phyloP scores from a whole-genome alignment of 2,888 invertebrate genomes.

The Melieria omissa region DNA sequence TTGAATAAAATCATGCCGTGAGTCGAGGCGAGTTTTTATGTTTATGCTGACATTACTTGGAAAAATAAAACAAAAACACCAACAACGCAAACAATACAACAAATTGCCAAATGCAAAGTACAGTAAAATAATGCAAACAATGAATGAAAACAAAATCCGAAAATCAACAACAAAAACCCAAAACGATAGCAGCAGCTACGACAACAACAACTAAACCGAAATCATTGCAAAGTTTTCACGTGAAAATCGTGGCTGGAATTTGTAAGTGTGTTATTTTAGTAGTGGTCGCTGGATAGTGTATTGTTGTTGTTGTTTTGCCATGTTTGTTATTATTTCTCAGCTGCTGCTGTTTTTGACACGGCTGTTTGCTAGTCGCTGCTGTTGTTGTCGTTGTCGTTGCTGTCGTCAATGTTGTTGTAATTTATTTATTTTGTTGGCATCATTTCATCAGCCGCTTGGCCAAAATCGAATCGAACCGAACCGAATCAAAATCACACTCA shows the following conservation, averaged over 20 bases:
- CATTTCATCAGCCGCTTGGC: slow-evolving; percentile 22
- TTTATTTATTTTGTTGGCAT: slow-evolving; percentile 25
- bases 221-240: slow-evolving; percentile 26
- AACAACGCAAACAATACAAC: neutral
- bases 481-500: neutral
- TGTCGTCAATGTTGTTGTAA: slow-evolving; percentile 2
- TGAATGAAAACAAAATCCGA: neutral
- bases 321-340: slow-evolving; percentile 13
- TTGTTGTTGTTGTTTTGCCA: neutral
- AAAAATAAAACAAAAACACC: neutral
- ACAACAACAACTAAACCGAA: slow-evolving; percentile 17
- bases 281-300: neutral
- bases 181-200: slow-evolving; percentile 29
- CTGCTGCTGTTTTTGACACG: neutral
- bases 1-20: no score
- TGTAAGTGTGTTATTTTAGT: slow-evolving; percentile 17
- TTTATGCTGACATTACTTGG: no score
- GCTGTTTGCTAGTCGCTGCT: slow-evolving; percentile 11
- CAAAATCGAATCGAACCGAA: slow-evolving; percentile 11
- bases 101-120: slow-evolving; percentile 7
- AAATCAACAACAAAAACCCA: neutral
- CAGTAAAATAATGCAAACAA: neutral
- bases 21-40: no score
- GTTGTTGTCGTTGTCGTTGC: slow-evolving; percentile 20
- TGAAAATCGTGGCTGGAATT: slow-evolving; percentile 32